phyloP scores from a whole-genome alignment of 2,797 vertebrate genomes.

The Synaphobranchus kaupii region DNA sequence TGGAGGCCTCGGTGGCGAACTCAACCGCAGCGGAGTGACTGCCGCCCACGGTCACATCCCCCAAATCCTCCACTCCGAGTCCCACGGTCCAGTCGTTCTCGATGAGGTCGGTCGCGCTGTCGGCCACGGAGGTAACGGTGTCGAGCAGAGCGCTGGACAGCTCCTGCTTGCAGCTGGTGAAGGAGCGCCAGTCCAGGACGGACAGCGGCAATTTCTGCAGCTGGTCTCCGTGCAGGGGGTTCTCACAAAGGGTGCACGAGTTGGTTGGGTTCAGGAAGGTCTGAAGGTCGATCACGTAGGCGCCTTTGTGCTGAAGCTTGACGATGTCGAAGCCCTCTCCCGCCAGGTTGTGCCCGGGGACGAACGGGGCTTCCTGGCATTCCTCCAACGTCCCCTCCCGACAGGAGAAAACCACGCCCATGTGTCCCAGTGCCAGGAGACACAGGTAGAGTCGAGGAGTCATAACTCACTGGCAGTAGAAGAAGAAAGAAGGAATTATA shows the following conservation, averaged over 20 bases:
- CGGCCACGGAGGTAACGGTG: conserved; percentile 17
- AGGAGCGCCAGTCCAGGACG: conserved; percentile 29
- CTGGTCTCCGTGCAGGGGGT: conserved; percentile 9
- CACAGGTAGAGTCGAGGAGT: neutral
- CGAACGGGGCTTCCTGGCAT: conserved; percentile 18
- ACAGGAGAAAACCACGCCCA: conserved; percentile 1
- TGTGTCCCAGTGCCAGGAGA: neutral
- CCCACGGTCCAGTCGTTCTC: conserved; percentile 34
- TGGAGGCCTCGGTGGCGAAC: conserved; percentile 10
- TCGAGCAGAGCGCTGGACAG: conserved; percentile 7
- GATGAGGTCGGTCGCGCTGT: conserved; percentile 5
- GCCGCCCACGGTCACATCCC: conserved; percentile 21
- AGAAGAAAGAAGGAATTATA: no score
- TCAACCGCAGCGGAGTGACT: conserved; percentile 17
- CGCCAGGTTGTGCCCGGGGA: conserved; percentile 57
- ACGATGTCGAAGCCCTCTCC: conserved; percentile 68
- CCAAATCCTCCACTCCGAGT: neutral
- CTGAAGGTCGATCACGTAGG: conserved; percentile 25
- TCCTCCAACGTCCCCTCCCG: conserved; percentile 17
- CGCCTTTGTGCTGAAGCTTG: conserved; percentile 29
- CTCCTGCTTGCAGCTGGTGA: conserved; percentile 12
- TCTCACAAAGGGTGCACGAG: conserved; percentile 35
- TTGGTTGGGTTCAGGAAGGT: conserved; percentile 12
- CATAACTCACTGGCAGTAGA: neutral
- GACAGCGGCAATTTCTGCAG: conserved; percentile 36